Conservation (phyloP, 64 coral and sea anemone species). For the Porites australiensis region DNA sequence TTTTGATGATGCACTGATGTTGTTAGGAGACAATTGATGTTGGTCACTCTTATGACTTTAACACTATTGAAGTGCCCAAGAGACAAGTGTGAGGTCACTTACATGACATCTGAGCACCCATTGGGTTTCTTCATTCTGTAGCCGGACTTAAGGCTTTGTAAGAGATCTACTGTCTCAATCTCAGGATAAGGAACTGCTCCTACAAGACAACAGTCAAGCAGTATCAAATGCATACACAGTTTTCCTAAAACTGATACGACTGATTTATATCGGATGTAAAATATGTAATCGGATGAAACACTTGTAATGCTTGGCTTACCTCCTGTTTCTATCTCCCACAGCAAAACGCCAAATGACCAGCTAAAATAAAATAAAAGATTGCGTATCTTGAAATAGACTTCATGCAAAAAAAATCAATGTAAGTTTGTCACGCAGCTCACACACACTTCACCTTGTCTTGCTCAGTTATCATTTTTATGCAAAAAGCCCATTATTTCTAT, state of each 20-base stretch:
- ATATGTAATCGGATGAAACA: no score
- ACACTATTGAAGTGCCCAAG: no score
- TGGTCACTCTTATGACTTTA: no score
- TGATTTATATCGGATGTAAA: not conserved
- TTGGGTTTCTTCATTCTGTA: conserved; percentile 40
- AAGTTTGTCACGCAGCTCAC: not conserved
- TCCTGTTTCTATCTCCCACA: conserved; percentile 84
- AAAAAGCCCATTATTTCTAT: no score
- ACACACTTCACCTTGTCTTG: no score
- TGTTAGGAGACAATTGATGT: no score
- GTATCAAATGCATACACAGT: not conserved
- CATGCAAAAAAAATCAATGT: not conserved
- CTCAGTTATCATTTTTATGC: no score
- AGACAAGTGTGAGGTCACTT: not conserved
- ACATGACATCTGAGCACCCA: conserved; percentile 51
- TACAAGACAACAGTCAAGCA: not conserved
- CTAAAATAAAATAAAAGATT: not conserved
- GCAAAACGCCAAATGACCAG: conserved; percentile 68
- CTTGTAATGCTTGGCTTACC: conserved; percentile 11
- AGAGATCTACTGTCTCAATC: conserved; percentile 24
- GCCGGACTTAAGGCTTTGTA: conserved; percentile 40
- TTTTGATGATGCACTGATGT: no score
- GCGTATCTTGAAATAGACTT: not conserved
- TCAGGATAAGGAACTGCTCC: conserved; percentile 44
- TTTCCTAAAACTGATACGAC: no score